These are phyloP conservation scores for Gymnothorax reevesii DNA, from an alignment of 2,797 vertebrate genomes.

Conservation along the genomic window DNA sequence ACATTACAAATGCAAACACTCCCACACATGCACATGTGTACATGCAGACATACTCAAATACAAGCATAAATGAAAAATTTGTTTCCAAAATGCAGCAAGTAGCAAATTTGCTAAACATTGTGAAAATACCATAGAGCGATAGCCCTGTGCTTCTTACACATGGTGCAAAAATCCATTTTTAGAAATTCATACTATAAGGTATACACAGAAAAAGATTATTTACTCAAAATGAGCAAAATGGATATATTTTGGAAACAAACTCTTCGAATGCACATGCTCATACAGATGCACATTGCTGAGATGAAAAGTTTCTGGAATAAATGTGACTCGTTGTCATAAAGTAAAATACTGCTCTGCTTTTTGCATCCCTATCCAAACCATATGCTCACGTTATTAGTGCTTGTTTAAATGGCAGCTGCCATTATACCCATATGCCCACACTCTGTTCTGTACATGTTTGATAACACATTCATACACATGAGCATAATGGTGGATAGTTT, in stretches of 20 bases:
- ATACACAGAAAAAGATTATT: too few relatives aligned
- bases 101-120: too few relatives aligned
- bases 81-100: too few relatives aligned
- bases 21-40: background rate
- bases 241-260: background rate
- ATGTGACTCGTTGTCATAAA: background rate
- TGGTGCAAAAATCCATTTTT: too few relatives aligned
- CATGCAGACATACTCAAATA: background rate
- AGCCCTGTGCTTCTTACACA: too few relatives aligned
- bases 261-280: background rate
- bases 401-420: background rate
- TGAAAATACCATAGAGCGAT: too few relatives aligned
- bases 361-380: background rate
- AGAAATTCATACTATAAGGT: too few relatives aligned
- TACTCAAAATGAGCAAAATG: too few relatives aligned
- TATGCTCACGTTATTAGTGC: background rate
- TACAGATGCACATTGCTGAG: background rate
- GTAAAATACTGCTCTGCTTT: background rate
- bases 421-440: background rate
- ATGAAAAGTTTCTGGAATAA: background rate
- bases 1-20: background rate
- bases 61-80: too few relatives aligned
- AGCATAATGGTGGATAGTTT: too few relatives aligned
- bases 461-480: too few relatives aligned
- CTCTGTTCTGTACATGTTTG: too few relatives aligned